Conservation (phyloP, 2,113 vertebrate species). For the Percopsis transmontana region DNA sequence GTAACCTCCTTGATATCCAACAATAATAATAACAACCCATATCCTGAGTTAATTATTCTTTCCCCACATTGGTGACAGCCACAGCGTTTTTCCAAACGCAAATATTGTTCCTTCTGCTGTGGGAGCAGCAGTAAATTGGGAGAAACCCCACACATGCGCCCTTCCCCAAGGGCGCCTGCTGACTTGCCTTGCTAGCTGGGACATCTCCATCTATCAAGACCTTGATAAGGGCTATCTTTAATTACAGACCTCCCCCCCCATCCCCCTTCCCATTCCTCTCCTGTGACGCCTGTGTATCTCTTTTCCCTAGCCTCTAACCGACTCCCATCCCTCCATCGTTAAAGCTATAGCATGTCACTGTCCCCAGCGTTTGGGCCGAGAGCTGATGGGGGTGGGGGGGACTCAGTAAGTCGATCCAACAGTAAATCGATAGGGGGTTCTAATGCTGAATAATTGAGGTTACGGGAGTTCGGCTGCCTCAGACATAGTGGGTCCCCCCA, state of each 20-base stretch:
- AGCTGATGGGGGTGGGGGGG: background rate
- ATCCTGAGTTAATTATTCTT: conserved; percentile 55
- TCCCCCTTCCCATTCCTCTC: conserved; percentile 6
- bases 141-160: conserved; percentile 34
- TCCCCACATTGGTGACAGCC: conserved; percentile 43
- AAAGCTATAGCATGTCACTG: conserved; percentile 68
- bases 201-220: conserved; percentile 76
- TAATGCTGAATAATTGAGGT: conserved; percentile 85
- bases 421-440: conserved; percentile 78
- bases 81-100: conserved; percentile 56
- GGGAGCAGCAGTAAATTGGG: conserved; percentile 42
- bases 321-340: conserved; percentile 50
- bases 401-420: conserved; percentile 79
- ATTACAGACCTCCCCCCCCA: conserved; percentile 52
- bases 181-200: conserved; percentile 37
- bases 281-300: conserved; percentile 57
- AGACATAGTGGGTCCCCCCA: conserved; percentile 45
- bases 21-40: conserved; percentile 54
- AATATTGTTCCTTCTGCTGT: conserved; percentile 69
- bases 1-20: conserved; percentile 29
- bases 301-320: conserved; percentile 47
- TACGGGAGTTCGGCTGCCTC: conserved; percentile 74
- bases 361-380: conserved; percentile 48
- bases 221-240: conserved; percentile 76
- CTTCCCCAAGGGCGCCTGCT: background rate